Conservation (phyloP, 1,140 invertebrate genomes). For the Eupeodes corollae region DNA sequence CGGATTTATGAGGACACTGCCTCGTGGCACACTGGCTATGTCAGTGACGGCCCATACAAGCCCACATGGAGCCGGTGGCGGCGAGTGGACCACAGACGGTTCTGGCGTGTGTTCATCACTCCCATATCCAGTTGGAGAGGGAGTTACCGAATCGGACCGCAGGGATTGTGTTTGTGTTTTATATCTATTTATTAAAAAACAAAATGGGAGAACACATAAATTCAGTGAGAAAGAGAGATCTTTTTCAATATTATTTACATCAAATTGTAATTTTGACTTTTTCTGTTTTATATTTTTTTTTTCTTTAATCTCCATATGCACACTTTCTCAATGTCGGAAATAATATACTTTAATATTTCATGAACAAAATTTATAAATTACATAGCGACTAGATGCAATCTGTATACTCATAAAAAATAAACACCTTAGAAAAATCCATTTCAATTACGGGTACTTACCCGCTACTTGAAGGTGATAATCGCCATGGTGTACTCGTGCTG, state of each 20-base stretch:
- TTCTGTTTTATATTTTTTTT: too few relatives aligned
- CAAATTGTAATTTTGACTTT: too few relatives aligned
- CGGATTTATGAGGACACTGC: slow-evolving; percentile 77
- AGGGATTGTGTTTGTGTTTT: slow-evolving; percentile 52
- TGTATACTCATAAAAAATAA: too few relatives aligned
- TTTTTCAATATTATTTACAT: too few relatives aligned
- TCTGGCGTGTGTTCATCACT: slow-evolving; percentile 34
- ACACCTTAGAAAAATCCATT: background rate
- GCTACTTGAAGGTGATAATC: slow-evolving; percentile 68
- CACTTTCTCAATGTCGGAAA: too few relatives aligned
- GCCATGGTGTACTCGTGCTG: slow-evolving; percentile 52
- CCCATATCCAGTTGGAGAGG: slow-evolving; percentile 52
- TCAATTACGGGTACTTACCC: slow-evolving; percentile 48
- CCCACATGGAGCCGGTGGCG: slow-evolving; percentile 18
- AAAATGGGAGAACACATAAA: too few relatives aligned
- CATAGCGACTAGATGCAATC: too few relatives aligned
- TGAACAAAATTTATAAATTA: too few relatives aligned
- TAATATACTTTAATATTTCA: too few relatives aligned
- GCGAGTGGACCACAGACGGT: slow-evolving; percentile 9
- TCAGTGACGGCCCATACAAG: slow-evolving; percentile 78
- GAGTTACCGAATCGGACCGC: slow-evolving; percentile 61
- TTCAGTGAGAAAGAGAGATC: too few relatives aligned
- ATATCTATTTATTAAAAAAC: slow-evolving; percentile 17
- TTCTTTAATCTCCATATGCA: too few relatives aligned
- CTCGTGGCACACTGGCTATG: slow-evolving; percentile 67